Base-by-base conservation (phyloP, 2,888 invertebrate species). In the Leucozona laternaria region DNA sequence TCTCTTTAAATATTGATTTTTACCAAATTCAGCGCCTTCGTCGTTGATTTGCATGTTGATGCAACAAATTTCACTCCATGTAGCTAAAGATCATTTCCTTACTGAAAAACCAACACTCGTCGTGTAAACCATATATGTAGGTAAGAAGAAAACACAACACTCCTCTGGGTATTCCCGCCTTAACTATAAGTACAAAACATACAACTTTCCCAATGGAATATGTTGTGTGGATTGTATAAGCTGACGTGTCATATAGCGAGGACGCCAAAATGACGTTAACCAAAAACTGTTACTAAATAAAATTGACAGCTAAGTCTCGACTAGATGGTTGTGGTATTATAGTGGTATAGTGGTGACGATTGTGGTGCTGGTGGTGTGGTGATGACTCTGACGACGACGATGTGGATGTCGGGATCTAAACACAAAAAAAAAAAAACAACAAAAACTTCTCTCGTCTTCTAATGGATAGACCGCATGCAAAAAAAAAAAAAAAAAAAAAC, bases 391-490 rank as follows among this genome's bases (percentile, higher is more conserved):
- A 55, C n/a, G 70, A 66, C 7, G 28, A 37, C 37, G 22, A 28
- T 11, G 70, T 10, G 11, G 10, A 34, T n/a, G 53, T 20, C 15
- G n/a, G 22, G 55, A 37, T 10, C 8, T 55, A 80, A 0, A 20
- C 2, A 60, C 31, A 50, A 22, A 50, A 73, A 73, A 40, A 68
- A 62, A 81, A 76, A 80, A 70, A 60, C 79, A 83, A 79, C 66
- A 73, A 72, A 78, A 78, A 71, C 62, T 58, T 20, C 28, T 66
- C 45, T 53, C 77, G 58, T 70, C 60, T 58, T 73, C 78, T 86
- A 86, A 86, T 86, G 82, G 66, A 71, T 86, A 66, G 71, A 79
- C 82, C 34, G 53, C 86, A 86, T 86, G 86, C 86, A 64, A 78
- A 55, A 48, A 28, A 45, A 55, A 25, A 40, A 50, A 81, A 64